A percentile compares a stretch with the other conserved stretches of the same genome.
These are phyloP conservation scores for Papilio xuthus DNA, from an alignment of 1,140 invertebrate species.

Conservation along the genomic window DNA sequence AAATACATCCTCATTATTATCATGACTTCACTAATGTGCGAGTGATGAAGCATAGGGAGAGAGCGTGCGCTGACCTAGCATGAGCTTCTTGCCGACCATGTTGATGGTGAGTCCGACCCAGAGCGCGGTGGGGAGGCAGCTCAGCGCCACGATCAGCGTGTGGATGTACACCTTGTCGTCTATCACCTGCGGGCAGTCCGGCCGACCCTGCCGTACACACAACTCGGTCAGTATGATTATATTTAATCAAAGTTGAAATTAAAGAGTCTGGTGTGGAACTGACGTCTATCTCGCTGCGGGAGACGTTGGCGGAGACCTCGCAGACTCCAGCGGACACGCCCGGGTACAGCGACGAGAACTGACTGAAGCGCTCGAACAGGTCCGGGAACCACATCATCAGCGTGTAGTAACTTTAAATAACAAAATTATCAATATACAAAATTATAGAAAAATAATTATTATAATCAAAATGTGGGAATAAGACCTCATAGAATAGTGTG, in stretches of 20 bases:
- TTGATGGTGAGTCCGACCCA: constrained; percentile 81
- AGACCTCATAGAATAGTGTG: no score
- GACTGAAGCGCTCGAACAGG: constrained; percentile 84
- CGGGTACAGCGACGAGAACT: constrained; percentile 79
- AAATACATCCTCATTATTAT: neutral
- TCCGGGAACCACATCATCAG: constrained; percentile 87
- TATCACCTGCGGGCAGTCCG: constrained; percentile 61
- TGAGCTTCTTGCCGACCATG: constrained; percentile 81
- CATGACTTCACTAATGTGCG: neutral
- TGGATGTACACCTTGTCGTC: constrained; percentile 80
- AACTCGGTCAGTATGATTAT: no score
- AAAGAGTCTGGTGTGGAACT: constrained; percentile 34
- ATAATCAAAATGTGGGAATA: no score
- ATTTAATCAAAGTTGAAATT: neutral
- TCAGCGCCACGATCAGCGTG: constrained; percentile 81
- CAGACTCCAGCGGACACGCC: constrained; percentile 82
- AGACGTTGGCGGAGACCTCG: constrained; percentile 77
- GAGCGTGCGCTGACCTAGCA: constrained; percentile 71
- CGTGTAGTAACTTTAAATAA: constrained; percentile 83
- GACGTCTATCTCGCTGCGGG: constrained; percentile 49
- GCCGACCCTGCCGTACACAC: constrained; percentile 47
- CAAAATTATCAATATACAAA: constrained; percentile 28
- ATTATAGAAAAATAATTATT: neutral
- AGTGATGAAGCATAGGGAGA: neutral
- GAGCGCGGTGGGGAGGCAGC: constrained; percentile 81